phyloP scores from a whole-genome alignment of 2,113 vertebrate species.

The Athene cunicularia region DNA sequence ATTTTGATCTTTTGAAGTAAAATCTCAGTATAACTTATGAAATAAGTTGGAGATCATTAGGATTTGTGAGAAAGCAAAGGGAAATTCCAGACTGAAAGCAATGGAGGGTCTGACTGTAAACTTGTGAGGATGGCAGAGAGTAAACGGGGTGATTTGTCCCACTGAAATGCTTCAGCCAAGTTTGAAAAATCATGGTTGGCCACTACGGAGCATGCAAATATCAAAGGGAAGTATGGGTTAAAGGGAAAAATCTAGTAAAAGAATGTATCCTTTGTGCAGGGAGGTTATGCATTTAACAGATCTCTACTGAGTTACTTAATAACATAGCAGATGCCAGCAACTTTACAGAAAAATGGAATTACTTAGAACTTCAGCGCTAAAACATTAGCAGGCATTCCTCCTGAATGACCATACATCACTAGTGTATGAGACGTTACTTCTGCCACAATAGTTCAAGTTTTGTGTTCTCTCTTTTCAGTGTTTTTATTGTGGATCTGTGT shows the following conservation, averaged over 20 bases:
- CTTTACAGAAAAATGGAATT: background rate
- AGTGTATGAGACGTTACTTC: background rate
- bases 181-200: background rate
- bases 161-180: background rate
- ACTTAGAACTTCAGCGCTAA: background rate
- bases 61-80: background rate
- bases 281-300: background rate
- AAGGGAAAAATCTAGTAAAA: background rate
- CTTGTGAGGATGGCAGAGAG: background rate
- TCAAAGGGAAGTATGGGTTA: background rate
- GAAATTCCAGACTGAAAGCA: background rate
- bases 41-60: background rate
- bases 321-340: background rate
- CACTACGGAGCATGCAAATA: accelerated
- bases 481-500: background rate
- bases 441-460: background rate
- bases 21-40: background rate
- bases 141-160: background rate
- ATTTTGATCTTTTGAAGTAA: background rate
- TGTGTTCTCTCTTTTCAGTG: background rate
- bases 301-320: slow-evolving; percentile 10
- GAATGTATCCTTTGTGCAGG: background rate
- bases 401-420: background rate
- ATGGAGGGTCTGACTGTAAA: background rate
- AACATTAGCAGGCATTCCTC: background rate